Percentiles rank a stretch among this genome's conserved stretches.
Evolutionary conservation across 2,888 invertebrate genomes (phyloP).

Genomic region (Tortricodes alternella): DNA sequence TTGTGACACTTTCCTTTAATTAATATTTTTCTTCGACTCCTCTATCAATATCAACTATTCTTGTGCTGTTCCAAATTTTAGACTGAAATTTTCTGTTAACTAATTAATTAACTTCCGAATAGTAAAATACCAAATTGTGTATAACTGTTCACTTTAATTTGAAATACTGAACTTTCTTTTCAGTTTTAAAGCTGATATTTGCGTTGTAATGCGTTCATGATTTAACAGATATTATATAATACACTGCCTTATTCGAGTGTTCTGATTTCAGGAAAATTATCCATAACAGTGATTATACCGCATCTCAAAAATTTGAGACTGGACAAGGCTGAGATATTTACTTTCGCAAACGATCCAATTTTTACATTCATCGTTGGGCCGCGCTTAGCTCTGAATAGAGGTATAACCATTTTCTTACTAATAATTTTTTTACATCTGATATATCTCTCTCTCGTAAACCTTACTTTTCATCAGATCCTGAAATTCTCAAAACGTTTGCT

Average conservation of each 20-base stretch:
- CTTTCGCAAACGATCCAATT: background rate
- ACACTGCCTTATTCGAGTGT: background rate
- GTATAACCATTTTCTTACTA: slow-evolving; percentile 32
- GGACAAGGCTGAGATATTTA: slow-evolving; percentile 14
- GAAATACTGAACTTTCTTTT: too few relatives aligned
- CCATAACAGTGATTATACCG: slow-evolving; percentile 13
- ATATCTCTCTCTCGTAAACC: too few relatives aligned
- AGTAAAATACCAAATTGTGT: too few relatives aligned
- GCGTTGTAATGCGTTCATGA: background rate
- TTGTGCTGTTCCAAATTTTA: background rate
- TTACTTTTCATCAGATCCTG: too few relatives aligned
- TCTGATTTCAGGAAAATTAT: slow-evolving; percentile 2
- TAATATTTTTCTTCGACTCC: background rate
- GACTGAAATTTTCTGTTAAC: too few relatives aligned
- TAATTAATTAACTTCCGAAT: too few relatives aligned
- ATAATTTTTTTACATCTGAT: too few relatives aligned
- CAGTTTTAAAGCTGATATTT: background rate
- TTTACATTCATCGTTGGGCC: slow-evolving; percentile 36
- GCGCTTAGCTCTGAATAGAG: slow-evolving; percentile 33
- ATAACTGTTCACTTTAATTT: too few relatives aligned
- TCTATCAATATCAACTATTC: background rate
- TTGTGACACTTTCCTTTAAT: background rate
- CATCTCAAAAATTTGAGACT: slow-evolving; percentile 4
- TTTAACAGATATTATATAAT: too few relatives aligned
- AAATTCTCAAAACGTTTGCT: slow-evolving; percentile 21